phyloP scores from a whole-genome alignment of 2,113 vertebrate species.

The Natator depressus region DNA sequence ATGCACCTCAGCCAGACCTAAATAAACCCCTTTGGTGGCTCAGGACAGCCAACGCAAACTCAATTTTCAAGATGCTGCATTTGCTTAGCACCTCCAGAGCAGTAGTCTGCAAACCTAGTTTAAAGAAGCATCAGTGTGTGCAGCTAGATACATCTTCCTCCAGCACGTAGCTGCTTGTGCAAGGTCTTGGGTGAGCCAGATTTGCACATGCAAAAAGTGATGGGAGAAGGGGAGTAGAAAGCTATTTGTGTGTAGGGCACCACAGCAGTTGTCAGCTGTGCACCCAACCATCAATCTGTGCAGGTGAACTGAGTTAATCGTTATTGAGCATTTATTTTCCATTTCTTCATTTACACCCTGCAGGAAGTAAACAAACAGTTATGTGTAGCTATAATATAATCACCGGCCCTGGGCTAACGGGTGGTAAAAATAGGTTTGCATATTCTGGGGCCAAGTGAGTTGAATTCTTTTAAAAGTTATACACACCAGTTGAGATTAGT shows the following conservation, averaged over 20 bases:
- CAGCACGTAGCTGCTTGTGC: background rate
- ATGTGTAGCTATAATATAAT: background rate
- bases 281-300: slow-evolving; percentile 30
- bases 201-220: slow-evolving; percentile 45
- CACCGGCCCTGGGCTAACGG: background rate
- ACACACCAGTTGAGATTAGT: rapidly evolving
- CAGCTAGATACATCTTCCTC: background rate
- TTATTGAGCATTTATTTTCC: slow-evolving; percentile 49
- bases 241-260: background rate
- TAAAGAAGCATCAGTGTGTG: background rate
- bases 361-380: slow-evolving; percentile 61
- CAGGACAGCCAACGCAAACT: background rate
- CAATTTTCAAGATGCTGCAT: background rate
- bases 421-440: slow-evolving; percentile 14
- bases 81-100: background rate
- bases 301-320: slow-evolving; percentile 62
- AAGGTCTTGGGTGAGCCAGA: background rate
- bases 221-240: background rate
- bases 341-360: background rate
- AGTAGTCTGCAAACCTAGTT: slow-evolving; percentile 3
- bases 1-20: rapidly evolving
- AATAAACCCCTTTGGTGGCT: background rate
- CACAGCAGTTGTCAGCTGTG: slow-evolving; percentile 33
- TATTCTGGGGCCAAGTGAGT: background rate
- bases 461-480: background rate